Evolutionary conservation across 2,888 invertebrate genomes (phyloP).

Genomic region (Trileptium ribeirensis): DNA sequence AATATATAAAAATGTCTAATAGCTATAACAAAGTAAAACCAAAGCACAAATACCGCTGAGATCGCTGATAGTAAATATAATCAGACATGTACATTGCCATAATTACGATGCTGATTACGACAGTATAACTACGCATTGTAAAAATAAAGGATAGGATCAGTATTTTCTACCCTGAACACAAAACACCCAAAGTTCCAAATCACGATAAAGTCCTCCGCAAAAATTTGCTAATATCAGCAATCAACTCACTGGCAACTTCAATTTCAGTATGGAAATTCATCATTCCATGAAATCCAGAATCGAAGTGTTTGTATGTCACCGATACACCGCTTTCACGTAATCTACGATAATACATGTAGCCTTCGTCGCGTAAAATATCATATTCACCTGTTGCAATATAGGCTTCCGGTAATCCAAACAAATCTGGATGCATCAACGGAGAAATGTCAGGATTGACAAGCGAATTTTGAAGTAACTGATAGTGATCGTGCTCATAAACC

Average conservation of each 20-base stretch:
- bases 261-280: conserved; percentile 26
- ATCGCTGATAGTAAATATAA: too few relatives aligned
- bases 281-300: conserved; percentile 42
- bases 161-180: too few relatives aligned
- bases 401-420: conserved; percentile 46
- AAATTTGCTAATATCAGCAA: background rate
- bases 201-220: conserved; percentile 15
- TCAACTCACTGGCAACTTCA: background rate
- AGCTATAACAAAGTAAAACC: too few relatives aligned
- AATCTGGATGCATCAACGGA: conserved; percentile 49
- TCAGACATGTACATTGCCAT: too few relatives aligned
- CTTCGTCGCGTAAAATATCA: conserved; percentile 54
- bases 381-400: conserved; percentile 52
- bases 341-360: conserved; percentile 50
- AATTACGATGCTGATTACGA: too few relatives aligned
- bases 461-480: conserved; percentile 33
- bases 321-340: conserved; percentile 44
- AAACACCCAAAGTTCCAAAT: too few relatives aligned
- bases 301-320: conserved; percentile 41
- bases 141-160: too few relatives aligned
- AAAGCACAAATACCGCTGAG: too few relatives aligned
- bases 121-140: too few relatives aligned
- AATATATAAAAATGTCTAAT: too few relatives aligned
- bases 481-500: background rate
- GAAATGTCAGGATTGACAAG: conserved; percentile 47